Evolutionary conservation across 1,140 invertebrate species (phyloP), one percentile per base, ranked within the genome.

Genomic region (Drosophila nannoptera): DNA sequence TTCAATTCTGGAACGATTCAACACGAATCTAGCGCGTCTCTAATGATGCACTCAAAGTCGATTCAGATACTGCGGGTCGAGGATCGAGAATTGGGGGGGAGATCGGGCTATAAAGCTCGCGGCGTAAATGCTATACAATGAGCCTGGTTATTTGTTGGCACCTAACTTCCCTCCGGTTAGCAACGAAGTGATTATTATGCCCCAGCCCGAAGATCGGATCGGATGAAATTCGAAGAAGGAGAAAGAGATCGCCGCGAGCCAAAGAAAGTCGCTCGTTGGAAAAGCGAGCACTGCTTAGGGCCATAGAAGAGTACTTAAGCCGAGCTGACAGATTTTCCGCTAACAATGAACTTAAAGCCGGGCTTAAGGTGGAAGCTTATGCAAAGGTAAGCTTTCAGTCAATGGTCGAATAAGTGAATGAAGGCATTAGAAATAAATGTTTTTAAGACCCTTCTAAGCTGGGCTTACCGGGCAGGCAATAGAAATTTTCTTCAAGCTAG

Each of bases 21-120:
- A 58, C 80, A 76, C 78, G 73, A 80, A 84, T 86, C 81, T 84
- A 80, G 81, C 76, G 86, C 81, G 73, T 80, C 81, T 84, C 81
- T 84, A 84, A 84, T 84, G 80, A 84, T 77, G 81, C 80, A 84
- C 65, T 84, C 81, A 77, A 64, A 86, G 80, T 84, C 80, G 74
- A 71, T 45, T 53, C 67, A 69, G 70, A 59, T 78, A 22, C 22
- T 2, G 22, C 22, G 3, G 22, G 22, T 22, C 22, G 22, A 22
- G 22, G 60, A 63, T 64, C 22, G n/a, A 32, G 43, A 43, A 43
- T 43, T 14, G 40, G n/a, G 40, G 14, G 22, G 22, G 22, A 43
- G 12, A n/a, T 43, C 40, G 40, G 14, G 12, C 14, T 14, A 43
- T 7, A 16, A 40, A 8, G 22, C 69, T 33, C 53, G 46, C 8